These are phyloP conservation scores for Bombylius discolor DNA, from an alignment of 2,888 invertebrate species.

Conservation along the genomic window DNA sequence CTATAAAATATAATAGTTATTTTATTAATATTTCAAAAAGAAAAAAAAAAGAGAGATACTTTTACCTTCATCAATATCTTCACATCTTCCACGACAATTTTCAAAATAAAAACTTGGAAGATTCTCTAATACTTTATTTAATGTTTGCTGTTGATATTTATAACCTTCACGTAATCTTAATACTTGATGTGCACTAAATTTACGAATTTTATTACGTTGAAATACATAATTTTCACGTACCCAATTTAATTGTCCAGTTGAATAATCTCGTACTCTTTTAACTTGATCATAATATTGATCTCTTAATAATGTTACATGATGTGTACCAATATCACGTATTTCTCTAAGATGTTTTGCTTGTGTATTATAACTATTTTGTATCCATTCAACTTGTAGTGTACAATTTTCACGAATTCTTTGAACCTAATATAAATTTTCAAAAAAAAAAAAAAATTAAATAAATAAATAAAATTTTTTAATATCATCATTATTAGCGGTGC, in stretches of 20 bases:
- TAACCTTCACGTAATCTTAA: slow-evolving; percentile 80
- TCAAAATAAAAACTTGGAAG: slow-evolving; percentile 82
- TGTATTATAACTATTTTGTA: slow-evolving; percentile 78
- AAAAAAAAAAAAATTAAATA: too few relatives aligned
- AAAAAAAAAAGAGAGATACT: background rate
- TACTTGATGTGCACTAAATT: slow-evolving; percentile 88
- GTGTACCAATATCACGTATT: slow-evolving; percentile 83
- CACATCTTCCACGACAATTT: slow-evolving; percentile 76
- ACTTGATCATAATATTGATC: slow-evolving; percentile 93
- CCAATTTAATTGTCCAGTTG: slow-evolving; percentile 81
- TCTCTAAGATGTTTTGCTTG: slow-evolving; percentile 78
- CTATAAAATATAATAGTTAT: slow-evolving; percentile 16
- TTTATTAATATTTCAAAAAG: background rate
- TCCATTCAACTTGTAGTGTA: slow-evolving; percentile 85
- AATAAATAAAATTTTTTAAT: background rate
- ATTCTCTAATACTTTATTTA: slow-evolving; percentile 88
- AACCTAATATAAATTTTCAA: slow-evolving; percentile 41
- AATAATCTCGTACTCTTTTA: slow-evolving; percentile 82
- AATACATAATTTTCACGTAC: slow-evolving; percentile 91
- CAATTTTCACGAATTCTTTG: slow-evolving; percentile 88
- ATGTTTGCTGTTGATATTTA: slow-evolving; percentile 89
- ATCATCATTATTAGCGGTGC: too few relatives aligned
- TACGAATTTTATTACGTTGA: slow-evolving; percentile 85
- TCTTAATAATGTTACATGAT: slow-evolving; percentile 68
- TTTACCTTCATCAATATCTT: slow-evolving; percentile 23